A percentile compares a stretch with the other conserved stretches of the same genome.
Conservation (phyloP, 2,797 vertebrate species). For the Nyctalus aviator region DNA sequence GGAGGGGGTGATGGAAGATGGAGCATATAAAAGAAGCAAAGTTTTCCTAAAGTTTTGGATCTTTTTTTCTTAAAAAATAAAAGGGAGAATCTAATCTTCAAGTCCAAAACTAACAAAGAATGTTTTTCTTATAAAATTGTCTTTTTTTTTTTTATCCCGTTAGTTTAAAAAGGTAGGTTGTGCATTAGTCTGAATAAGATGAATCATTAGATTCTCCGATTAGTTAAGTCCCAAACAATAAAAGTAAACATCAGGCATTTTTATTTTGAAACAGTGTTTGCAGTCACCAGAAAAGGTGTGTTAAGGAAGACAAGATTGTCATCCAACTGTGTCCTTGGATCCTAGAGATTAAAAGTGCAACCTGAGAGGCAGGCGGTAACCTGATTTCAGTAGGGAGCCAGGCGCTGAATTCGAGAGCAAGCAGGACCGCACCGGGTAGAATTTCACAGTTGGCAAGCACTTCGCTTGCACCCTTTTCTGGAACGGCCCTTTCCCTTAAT, state of each 20-base stretch:
- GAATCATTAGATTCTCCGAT: not conserved
- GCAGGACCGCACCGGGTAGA: not conserved
- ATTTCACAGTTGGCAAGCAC: not conserved
- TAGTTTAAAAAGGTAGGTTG: conserved; percentile 6
- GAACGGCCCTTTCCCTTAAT: not conserved
- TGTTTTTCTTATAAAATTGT: conserved; percentile 36
- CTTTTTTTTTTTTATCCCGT: conserved; percentile 13
- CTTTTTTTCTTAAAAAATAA: conserved; percentile 48
- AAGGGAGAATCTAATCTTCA: conserved; percentile 4
- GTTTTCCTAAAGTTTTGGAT: conserved; percentile 2
- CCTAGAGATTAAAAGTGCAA: not conserved
- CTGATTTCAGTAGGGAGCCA: not conserved
- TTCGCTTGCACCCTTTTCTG: not conserved
- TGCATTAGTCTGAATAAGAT: not conserved
- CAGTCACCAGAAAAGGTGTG: not conserved
- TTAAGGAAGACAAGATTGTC: not conserved
- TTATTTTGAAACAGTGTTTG: not conserved
- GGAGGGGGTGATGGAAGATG: rapidly evolving
- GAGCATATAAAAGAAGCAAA: not conserved
- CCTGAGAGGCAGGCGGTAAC: not conserved
- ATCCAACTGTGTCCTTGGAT: not conserved
- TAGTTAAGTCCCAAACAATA: not conserved
- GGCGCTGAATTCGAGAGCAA: not conserved
- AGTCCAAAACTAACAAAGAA: conserved; percentile 3
- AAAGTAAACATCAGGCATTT: not conserved